Conservation (phyloP, 2,797 vertebrate genomes). For the Phrynocephalus vlangalii region DNA sequence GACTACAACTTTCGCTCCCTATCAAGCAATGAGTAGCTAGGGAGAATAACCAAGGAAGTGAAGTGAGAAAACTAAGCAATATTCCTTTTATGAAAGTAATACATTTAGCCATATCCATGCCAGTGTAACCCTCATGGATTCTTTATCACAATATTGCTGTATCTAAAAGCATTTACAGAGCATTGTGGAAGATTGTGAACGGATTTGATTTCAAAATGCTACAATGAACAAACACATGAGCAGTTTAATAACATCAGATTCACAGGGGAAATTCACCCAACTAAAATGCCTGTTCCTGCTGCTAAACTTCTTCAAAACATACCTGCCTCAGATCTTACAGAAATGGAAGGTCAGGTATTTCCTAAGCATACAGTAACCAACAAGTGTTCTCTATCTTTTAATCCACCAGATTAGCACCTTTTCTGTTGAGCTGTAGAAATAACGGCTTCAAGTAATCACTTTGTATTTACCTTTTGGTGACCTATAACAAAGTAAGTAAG, state of each 20-base stretch:
- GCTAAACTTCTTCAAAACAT: not conserved
- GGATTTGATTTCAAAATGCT: slow-evolving; percentile 39
- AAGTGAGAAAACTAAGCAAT: slow-evolving; percentile 60
- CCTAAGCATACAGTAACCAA: accelerated
- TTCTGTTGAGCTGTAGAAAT: too few species aligned
- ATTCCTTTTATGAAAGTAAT: slow-evolving; percentile 61
- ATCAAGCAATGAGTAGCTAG: slow-evolving; percentile 50
- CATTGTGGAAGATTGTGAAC: slow-evolving; percentile 34
- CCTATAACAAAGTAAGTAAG: too few species aligned
- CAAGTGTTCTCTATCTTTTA: not conserved
- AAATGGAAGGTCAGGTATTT: not conserved
- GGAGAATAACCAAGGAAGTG: slow-evolving; percentile 33
- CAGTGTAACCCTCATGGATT: slow-evolving; percentile 42
- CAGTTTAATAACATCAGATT: slow-evolving; percentile 41
- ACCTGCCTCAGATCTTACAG: not conserved
- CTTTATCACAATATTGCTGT: slow-evolving; percentile 33
- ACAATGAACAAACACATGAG: slow-evolving; percentile 17
- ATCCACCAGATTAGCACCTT: too few species aligned
- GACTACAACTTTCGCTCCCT: slow-evolving; percentile 43
- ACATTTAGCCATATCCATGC: slow-evolving; percentile 48
- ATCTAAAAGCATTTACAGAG: slow-evolving; percentile 29
- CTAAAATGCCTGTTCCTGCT: not conserved
- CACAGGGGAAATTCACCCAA: slow-evolving; percentile 22
- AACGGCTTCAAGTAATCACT: too few species aligned
- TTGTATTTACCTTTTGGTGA: too few species aligned